Percentiles rank a stretch among this genome's conserved stretches.
Evolutionary conservation across 2,113 vertebrate genomes (phyloP).

Genomic region (Osmerus mordax): DNA sequence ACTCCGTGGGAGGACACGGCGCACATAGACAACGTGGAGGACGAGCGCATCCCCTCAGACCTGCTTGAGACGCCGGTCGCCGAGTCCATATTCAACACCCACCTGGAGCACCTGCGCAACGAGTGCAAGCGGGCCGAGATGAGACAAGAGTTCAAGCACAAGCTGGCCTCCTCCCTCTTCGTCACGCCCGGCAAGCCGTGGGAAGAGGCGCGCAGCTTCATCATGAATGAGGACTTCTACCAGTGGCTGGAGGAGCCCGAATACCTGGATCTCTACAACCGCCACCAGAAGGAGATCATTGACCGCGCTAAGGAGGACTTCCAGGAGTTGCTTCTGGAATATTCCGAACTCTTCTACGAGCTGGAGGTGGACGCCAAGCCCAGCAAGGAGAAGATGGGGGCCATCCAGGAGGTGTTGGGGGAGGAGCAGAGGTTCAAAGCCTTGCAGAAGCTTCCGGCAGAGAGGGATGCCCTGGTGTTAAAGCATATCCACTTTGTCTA

Average conservation of each 20-base stretch:
- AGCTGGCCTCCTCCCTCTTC: conserved; percentile 85
- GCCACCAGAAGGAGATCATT: conserved; percentile 95
- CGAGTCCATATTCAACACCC: conserved; percentile 83
- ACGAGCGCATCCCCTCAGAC: conserved; percentile 90
- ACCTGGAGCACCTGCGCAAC: conserved; percentile 85
- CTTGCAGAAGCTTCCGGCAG: conserved; percentile 90
- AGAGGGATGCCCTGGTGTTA: conserved; percentile 91
- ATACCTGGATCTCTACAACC: conserved; percentile 92
- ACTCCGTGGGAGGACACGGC: conserved; percentile 90
- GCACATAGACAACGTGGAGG: conserved; percentile 86
- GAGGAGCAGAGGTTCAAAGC: conserved; percentile 94
- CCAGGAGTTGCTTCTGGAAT: conserved; percentile 92
- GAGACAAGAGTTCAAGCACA: conserved; percentile 87
- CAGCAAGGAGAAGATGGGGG: conserved; percentile 98
- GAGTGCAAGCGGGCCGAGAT: conserved; percentile 88
- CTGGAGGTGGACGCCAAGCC: conserved; percentile 96
- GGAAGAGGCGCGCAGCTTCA: conserved; percentile 96
- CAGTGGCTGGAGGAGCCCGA: conserved; percentile 90
- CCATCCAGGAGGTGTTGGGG: conserved; percentile 93
- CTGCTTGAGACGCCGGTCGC: conserved; percentile 84
- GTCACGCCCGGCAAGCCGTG: conserved; percentile 94
- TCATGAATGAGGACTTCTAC: conserved; percentile 97
- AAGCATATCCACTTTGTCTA: conserved; percentile 99
- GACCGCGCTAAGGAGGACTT: conserved; percentile 95
- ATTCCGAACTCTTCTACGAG: conserved; percentile 97